Evolutionary conservation across 2,888 invertebrate genomes (phyloP).

Genomic region (Brachyopa scutellaris): DNA sequence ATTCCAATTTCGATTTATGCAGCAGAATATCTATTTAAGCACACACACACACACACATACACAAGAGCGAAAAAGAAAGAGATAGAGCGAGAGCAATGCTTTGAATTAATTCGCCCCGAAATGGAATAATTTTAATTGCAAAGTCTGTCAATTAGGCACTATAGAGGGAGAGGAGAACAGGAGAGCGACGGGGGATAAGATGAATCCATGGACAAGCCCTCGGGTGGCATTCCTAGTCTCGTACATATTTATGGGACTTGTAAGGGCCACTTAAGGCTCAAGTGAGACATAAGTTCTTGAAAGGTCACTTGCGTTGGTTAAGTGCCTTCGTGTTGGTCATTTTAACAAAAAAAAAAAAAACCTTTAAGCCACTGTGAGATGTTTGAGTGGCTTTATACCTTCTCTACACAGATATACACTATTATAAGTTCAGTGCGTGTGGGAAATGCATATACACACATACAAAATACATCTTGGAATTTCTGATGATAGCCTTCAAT

Average conservation of each 20-base stretch:
- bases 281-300: slow-evolving; percentile 68
- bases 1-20: slow-evolving; percentile 71
- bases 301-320: slow-evolving; percentile 54
- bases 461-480: slow-evolving; percentile 16
- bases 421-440: not conserved
- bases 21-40: too few species aligned
- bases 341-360: too few species aligned
- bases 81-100: slow-evolving; percentile 31
- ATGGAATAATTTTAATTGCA: slow-evolving; percentile 73
- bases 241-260: slow-evolving; percentile 60
- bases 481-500: slow-evolving; percentile 55
- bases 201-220: slow-evolving; percentile 18
- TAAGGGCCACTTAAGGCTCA: slow-evolving; percentile 61
- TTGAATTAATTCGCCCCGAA: slow-evolving; percentile 69
- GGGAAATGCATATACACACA: too few species aligned
- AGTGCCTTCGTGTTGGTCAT: slow-evolving; percentile 10
- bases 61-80: too few species aligned
- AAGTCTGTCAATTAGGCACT: slow-evolving; percentile 66
- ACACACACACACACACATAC: too few species aligned
- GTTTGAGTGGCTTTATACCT: too few species aligned
- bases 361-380: too few species aligned
- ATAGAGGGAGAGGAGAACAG: not conserved
- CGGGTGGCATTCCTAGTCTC: slow-evolving; percentile 35
- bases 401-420: too few species aligned
- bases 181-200: not conserved